Evolutionary conservation across 2,113 vertebrate genomes (phyloP), one percentile per base, ranked within the genome.

Genomic region (Tupaia tana): DNA sequence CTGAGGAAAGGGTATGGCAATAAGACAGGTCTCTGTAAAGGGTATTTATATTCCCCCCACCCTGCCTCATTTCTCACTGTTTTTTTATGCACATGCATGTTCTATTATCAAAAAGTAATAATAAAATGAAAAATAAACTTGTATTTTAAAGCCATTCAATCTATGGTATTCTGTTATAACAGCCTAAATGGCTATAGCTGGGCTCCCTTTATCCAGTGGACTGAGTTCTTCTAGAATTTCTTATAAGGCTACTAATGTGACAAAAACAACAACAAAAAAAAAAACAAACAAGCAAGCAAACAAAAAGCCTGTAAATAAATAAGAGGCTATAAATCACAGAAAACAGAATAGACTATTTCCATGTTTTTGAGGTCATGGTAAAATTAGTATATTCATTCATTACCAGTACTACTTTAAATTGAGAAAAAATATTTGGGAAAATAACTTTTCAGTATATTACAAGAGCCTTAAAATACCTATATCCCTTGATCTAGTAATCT

Each of bases 281-380:
- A 22, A 24, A 22, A 59, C 58, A n/a, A n/a, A n/a, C n/a, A n/a
- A n/a, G n/a, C n/a, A n/a, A n/a, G n/a, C 7, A 91, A n/a, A 15
- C 69, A 61, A 59, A 90, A 71, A 77, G 75, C 9, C 29, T 27
- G 2, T 24, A 92, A 71, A 24, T 89, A 43, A 78, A 79, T n/a
- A 79, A 43, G 11, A 78, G 52, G 84, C 58, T 86, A 1, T 78
- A 89, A 78, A 86, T 74, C 83, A 83, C 22, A 96, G 89, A 94
- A 93, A 92, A 56, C 12, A 34, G 19, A 92, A 79, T 43, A 79
- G n/a, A 59, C n/a, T 75, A 80, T n/a, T 90, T 70, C 11, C 7
- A 92, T 86, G 20, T 79, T 73, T 93, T 64, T 82, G 29, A 56
- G 20, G 22, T 56, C 83, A 79, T 34, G 14, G 27, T 56, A 74